Evolutionary conservation across 2,113 vertebrate species (phyloP), one percentile per base, ranked within the genome.

Genomic region (Heliornis fulica): DNA sequence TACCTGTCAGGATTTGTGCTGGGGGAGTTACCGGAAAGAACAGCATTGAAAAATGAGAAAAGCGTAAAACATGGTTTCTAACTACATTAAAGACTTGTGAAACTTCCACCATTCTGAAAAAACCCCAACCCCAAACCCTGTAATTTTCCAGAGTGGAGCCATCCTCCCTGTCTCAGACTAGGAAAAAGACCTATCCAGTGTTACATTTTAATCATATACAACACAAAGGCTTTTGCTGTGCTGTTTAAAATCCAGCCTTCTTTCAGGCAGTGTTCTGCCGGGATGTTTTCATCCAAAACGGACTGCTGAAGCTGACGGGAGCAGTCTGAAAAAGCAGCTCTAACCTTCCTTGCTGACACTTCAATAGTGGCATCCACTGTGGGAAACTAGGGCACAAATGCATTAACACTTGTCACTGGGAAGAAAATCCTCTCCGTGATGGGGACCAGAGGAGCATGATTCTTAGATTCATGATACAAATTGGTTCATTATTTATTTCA

Each of bases 251-350:
- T 91, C 91, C 95, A 84, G 15, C 57, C 91, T 87, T 93, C 96
- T 93, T 96, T 93, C 88, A 97, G 93, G 90, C 96, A 95, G 82
- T 95, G 96, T 97, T 97, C 97, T 95, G 88, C 92, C 3, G 70
- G 80, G 90, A 97, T 78, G 69, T 94, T 97, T 97, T 98, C 96
- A 97, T 94, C 97, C 97, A 94, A 94, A 97, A 97, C 0, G 89
- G 95, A 96, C 94, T 98, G 97, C 95, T 97, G 97, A 97, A 97
- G 97, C 96, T 97, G 97, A 95, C 36, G 93, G 94, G 94, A 97
- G 95, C 95, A 96, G 94, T 91, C 97, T 97, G 97, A 98, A 97
- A 98, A 98, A 97, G 90, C 94, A 59, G 91, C 93, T 81, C 91
- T 93, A 93, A 95, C 94, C 96, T 96, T 96, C 95, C 97, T 98